phyloP scores from a whole-genome alignment of 2,113 vertebrate species.

The Capreolus pygargus region DNA sequence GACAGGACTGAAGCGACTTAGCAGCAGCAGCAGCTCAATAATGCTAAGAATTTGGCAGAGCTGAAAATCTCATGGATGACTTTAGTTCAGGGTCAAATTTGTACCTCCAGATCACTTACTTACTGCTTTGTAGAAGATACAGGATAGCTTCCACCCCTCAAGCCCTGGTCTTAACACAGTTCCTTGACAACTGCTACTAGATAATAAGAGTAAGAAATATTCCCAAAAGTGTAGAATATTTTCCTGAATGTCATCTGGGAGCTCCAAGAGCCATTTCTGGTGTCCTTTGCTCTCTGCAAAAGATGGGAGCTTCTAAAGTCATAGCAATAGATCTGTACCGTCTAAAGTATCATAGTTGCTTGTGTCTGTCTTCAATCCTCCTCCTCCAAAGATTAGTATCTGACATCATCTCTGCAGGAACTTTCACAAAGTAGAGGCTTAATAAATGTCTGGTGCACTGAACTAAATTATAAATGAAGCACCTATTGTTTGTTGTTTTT shows the following conservation, averaged over 20 bases:
- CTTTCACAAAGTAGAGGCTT: not conserved
- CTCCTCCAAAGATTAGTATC: not conserved
- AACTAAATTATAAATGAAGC: not conserved
- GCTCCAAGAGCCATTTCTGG: not conserved
- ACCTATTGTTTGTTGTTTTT: not conserved
- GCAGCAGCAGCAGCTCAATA: not conserved
- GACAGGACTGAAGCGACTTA: too few relatives aligned
- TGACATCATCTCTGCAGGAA: not conserved
- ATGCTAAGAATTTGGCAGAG: not conserved
- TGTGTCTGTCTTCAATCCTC: not conserved
- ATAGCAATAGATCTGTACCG: not conserved
- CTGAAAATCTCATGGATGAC: not conserved
- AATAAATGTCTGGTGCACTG: not conserved
- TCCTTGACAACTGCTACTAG: not conserved
- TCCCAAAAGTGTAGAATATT: not conserved
- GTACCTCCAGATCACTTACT: not conserved
- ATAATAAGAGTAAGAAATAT: not conserved
- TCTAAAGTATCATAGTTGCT: not conserved
- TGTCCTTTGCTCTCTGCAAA: not conserved
- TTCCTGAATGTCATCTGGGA: not conserved
- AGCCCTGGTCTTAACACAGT: not conserved
- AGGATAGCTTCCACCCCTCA: not conserved
- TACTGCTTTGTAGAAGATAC: not conserved
- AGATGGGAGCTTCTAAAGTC: not conserved
- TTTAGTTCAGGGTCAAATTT: not conserved